These are phyloP conservation scores for Drosophila meridionalis DNA, from an alignment of 2,888 invertebrate species.

Conservation along the genomic window DNA sequence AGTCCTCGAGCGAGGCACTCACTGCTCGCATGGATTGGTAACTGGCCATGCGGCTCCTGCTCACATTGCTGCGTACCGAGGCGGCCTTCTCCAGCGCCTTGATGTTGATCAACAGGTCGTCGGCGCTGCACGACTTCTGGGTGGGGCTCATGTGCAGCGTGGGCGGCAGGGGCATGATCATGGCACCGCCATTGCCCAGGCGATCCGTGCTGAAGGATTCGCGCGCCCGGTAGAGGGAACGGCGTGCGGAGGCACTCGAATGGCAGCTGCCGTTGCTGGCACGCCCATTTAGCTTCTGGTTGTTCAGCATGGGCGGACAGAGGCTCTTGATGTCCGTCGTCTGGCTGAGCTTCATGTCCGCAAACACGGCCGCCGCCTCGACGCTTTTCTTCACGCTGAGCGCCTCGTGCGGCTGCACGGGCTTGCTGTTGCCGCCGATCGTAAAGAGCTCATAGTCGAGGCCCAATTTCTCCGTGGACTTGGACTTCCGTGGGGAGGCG, in stretches of 20 bases:
- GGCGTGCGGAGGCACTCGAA: conserved; percentile 66
- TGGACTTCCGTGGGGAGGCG: conserved; percentile 78
- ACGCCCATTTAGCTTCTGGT: conserved; percentile 30
- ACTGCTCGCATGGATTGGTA: conserved; percentile 85
- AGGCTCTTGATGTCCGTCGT: conserved; percentile 88
- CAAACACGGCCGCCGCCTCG: conserved; percentile 94
- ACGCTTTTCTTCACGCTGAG: conserved; percentile 94
- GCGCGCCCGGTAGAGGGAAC: conserved; percentile 69
- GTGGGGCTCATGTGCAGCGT: conserved; percentile 51
- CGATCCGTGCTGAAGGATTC: conserved; percentile 81
- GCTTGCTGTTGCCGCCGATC: conserved; percentile 86
- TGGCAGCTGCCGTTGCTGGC: conserved; percentile 61
- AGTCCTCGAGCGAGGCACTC: conserved; percentile 85
- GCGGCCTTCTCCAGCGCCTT: conserved; percentile 81
- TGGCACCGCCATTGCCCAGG: conserved; percentile 51
- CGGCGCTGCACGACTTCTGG: conserved; percentile 82
- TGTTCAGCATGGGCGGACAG: conserved; percentile 57
- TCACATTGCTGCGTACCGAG: conserved; percentile 70
- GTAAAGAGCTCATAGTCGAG: conserved; percentile 91
- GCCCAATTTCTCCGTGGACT: conserved; percentile 88
- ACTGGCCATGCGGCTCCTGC: conserved; percentile 71
- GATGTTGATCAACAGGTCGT: conserved; percentile 82
- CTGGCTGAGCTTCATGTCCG: conserved; percentile 90
- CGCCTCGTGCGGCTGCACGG: conserved; percentile 88
- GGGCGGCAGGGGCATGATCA: conserved; percentile 55